phyloP scores from a whole-genome alignment of 2,113 vertebrate genomes.

The Lophotis ruficrista region DNA sequence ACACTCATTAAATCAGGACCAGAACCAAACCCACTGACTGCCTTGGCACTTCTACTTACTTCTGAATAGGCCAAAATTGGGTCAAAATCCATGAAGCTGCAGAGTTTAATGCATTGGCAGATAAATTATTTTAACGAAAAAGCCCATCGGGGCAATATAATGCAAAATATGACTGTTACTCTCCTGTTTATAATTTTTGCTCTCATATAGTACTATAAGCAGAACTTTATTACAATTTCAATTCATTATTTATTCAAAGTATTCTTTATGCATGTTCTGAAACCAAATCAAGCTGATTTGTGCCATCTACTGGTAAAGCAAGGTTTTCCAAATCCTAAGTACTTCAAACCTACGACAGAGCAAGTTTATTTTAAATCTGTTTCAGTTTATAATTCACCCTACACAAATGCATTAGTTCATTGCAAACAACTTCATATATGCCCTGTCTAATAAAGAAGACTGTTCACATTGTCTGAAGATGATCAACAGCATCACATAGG shows the following conservation, averaged over 20 bases:
- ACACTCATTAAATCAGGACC: background rate
- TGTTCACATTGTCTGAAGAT: background rate
- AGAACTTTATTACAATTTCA: background rate
- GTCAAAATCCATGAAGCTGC: background rate
- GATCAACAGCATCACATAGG: background rate
- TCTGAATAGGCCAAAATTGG: background rate
- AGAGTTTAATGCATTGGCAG: background rate
- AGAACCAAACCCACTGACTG: background rate
- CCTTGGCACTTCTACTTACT: background rate
- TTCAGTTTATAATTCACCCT: background rate
- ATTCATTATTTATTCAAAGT: background rate
- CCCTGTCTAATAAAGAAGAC: background rate
- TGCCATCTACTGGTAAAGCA: conserved; percentile 61
- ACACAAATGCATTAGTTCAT: background rate
- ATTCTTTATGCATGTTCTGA: background rate
- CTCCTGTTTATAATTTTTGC: background rate
- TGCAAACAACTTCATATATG: background rate
- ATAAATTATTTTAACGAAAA: background rate
- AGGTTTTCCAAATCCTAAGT: background rate
- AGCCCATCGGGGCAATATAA: background rate
- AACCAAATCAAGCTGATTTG: conserved; percentile 40
- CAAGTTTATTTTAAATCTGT: background rate
- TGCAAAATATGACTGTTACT: background rate
- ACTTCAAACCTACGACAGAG: background rate
- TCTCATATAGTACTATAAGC: background rate